Base-by-base conservation (phyloP, 2,113 vertebrate genomes). In the Brachyhypopomus gauderio region DNA sequence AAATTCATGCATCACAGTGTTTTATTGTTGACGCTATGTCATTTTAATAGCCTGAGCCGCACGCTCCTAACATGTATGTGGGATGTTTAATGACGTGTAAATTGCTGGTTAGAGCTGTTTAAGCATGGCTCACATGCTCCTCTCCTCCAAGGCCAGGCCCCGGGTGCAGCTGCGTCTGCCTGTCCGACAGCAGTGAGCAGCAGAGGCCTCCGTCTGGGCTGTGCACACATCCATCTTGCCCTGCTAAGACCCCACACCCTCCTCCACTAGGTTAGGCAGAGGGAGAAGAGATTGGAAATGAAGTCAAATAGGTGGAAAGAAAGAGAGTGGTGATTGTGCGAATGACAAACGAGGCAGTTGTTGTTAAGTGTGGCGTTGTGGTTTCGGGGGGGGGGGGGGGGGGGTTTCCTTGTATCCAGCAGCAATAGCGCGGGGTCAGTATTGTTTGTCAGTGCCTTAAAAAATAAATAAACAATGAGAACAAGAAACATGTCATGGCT, bases 151-250 rank as follows among this genome's bases (percentile, higher is more conserved):
- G 64, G 25, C 75, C 79, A 75, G 38, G 55, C n/a, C n/a, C n/a
- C 27, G 66, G 72, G 41, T 14, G 22, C 79, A 75, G 63, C 79
- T 75, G 63, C 72, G 66, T 36, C 16, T 67, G 34, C 75, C 55
- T n/a, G 60, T 75, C 62, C 59, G 79, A 64, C 78, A 64, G 78
- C 7, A 63, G 27, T 63, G 38, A 78, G 62, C 67, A 48, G 56
- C 30, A 70, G 52, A 22, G 64, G 69, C 64, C 64, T 78, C 69
- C 58, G 67, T 69, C 62, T 69, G 36, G 19, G 12, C 41, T 14
- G 41, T 38, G 34, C 11, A 52, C 30, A 23, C 41, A 45, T 30
- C 19, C 27, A 73, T 25, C 30, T 41, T 70, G 34, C 38, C 7
- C 4, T 79, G 67, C 58, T 62, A 72, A 72, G 41, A 72, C 41